Evolutionary conservation across 1,140 invertebrate species (phyloP), one percentile per base, ranked within the genome.

Genomic region (Propsilocerus akamusi): DNA sequence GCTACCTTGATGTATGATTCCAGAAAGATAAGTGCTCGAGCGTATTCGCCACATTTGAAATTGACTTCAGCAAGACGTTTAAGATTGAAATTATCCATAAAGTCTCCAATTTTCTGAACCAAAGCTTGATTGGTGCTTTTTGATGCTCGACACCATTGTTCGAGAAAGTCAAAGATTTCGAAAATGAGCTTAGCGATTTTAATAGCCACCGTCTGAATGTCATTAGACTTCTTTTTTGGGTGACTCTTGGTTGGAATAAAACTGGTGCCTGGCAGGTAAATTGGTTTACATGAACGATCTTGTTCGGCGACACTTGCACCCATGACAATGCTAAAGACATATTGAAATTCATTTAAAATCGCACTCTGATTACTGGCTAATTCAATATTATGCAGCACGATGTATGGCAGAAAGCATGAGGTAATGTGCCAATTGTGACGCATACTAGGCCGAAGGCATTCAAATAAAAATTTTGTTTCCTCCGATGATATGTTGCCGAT

Each of bases 341-440:
- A 52, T 49, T 58, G 48, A 32, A 80, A 73, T 56, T 80, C 77
- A 30, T 72, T 67, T 51, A 65, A 67, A 30, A 73, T 66, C 37
- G 17, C n/a, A 17, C 67, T 67, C 10, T 62, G 54, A 2, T 51
- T 23, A 1, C 46, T 60, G 49, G 70, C 68, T 25, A 72, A 72
- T 53, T 75, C 65, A n/a, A 80, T 59, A 5, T 72, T 69, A 55
- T 78, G 75, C 2, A 79, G 56, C 11, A 85, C 58, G 37, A 85
- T 76, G 54, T 84, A 77, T 0, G 81, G 83, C 49, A 86, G 65
- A 59, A 84, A 84, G 32, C 80, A 73, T 56, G 78, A 76, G 25
- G 83, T 56, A 22, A 78, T 78, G 55, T 75, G 72, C 6, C 73
- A 70, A 57, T 84, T 81, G 49, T 76, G 70, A 32, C 76, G 74